Evolutionary conservation across 2,113 vertebrate genomes (phyloP).

Genomic region (Salvelinus alpinus): DNA sequence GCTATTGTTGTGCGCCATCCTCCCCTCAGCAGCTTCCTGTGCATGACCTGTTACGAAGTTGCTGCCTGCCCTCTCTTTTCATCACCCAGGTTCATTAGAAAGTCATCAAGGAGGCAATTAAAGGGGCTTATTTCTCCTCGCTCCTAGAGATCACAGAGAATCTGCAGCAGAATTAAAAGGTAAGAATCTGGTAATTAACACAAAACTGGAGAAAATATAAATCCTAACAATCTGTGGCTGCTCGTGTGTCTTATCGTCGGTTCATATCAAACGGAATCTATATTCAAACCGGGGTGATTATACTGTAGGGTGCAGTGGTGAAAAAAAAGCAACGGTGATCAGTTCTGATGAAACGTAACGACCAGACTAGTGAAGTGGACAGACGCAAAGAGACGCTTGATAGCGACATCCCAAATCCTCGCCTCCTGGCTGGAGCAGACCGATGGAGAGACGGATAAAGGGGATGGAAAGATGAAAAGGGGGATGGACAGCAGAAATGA

Average conservation of each 20-base stretch:
- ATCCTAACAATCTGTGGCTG: conserved; percentile 47
- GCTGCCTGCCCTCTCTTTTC: neutral
- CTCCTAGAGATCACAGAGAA: conserved; percentile 58
- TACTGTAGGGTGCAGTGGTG: conserved; percentile 28
- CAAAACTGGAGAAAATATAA: conserved; percentile 37
- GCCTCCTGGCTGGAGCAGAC: conserved; percentile 27
- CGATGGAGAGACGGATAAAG: no score
- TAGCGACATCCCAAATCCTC: conserved; percentile 23
- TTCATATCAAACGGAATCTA: conserved; percentile 40
- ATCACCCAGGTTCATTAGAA: conserved; percentile 46
- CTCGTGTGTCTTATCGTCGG: conserved; percentile 45
- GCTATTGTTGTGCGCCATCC: no score
- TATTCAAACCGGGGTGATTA: conserved; percentile 31
- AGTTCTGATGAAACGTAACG: conserved; percentile 8
- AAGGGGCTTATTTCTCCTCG: conserved; percentile 53
- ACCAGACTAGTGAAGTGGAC: neutral
- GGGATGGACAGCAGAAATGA: conserved; percentile 1
- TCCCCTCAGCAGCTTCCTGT: no score
- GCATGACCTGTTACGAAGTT: no score
- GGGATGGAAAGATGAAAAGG: conserved; percentile 46
- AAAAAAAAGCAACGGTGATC: conserved; percentile 31
- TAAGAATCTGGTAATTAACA: conserved; percentile 64
- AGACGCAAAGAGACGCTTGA: conserved; percentile 12
- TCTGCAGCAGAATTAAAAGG: conserved; percentile 58
- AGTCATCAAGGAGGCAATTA: conserved; percentile 65